Conservation (phyloP, 2,888 invertebrate species). For the Protodeltote pygarga region DNA sequence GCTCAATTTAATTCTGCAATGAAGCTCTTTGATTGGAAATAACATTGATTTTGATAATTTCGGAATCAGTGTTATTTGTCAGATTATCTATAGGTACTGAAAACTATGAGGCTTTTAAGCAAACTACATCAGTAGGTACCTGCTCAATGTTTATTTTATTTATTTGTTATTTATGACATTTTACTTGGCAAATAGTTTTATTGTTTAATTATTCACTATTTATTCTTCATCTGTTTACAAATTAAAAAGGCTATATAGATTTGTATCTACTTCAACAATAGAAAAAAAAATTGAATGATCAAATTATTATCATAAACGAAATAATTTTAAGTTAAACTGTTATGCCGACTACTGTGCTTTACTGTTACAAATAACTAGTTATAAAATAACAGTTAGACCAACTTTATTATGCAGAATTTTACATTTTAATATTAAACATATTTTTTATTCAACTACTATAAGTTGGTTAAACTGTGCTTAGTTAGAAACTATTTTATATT, state of each 20-base stretch:
- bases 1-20: conserved; percentile 41
- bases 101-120: conserved; percentile 47
- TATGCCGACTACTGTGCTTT: conserved; percentile 27
- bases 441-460: conserved; percentile 7
- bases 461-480: conserved; percentile 16
- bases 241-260: not conserved
- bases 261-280: no score
- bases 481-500: conserved; percentile 19
- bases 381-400: conserved; percentile 26
- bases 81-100: conserved; percentile 36
- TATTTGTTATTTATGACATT: conserved; percentile 3
- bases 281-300: no score
- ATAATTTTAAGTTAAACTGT: conserved; percentile 20
- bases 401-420: conserved; percentile 12
- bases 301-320: conserved; percentile 6
- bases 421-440: not conserved
- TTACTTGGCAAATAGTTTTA: conserved; percentile 2
- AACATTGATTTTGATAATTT: conserved; percentile 38
- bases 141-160: conserved; percentile 42
- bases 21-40: conserved; percentile 28
- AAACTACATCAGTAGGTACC: conserved; percentile 46
- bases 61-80: conserved; percentile 40
- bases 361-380: conserved; percentile 29
- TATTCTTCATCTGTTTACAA: not conserved
- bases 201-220: not conserved